Evolutionary conservation across 2,888 invertebrate genomes (phyloP), one percentile per base, ranked within the genome.

Genomic region (Ormyrus rosae): DNA sequence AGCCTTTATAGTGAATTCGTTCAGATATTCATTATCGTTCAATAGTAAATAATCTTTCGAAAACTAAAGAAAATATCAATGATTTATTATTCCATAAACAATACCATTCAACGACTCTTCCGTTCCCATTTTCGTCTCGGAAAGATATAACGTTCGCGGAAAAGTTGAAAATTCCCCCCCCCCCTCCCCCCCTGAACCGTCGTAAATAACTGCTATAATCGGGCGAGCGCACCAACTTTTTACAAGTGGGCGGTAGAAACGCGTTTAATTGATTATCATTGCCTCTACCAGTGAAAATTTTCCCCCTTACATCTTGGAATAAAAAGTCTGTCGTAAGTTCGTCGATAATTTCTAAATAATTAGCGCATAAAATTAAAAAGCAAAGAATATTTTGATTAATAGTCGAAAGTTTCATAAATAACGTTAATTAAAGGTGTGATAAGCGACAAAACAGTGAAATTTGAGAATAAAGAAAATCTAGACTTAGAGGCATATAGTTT

Each of bases 241-340:
- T 69, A 11, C 45, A 70, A 10, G 45, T 6, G 34, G 51, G 34
- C 51, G 46, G 13, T 13, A 19, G 56, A 34, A 34, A 11, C 65
- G 50, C 65, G 55, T 56, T 75, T 75, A 75, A 75, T 75, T 75
- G 61, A 71, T 71, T 71, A 61, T 71, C 60, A 50, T 69, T 56
- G 9, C 46, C 50, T 34, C 34, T 34, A 34, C 10, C 45, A 11
- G 50, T 2, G 34, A 72, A 72, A 72, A 51, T 63, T 60, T n/a
- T 6, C 7, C 60, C 2, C 60, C 19, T 69, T 56, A n/a, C 46
- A 13, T 34, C 34, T 34, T 34, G 9, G n/a, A 11, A 19, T 2
- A 13, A 72, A 72, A 72, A 51, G 51, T 60, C 45, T 6, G 6
- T 34, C 61, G 45, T 8, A 73, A 73, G 56, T 74, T 75, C 6